Conservation (phyloP, 1,140 invertebrate species). For the Bombus sibiricus region DNA sequence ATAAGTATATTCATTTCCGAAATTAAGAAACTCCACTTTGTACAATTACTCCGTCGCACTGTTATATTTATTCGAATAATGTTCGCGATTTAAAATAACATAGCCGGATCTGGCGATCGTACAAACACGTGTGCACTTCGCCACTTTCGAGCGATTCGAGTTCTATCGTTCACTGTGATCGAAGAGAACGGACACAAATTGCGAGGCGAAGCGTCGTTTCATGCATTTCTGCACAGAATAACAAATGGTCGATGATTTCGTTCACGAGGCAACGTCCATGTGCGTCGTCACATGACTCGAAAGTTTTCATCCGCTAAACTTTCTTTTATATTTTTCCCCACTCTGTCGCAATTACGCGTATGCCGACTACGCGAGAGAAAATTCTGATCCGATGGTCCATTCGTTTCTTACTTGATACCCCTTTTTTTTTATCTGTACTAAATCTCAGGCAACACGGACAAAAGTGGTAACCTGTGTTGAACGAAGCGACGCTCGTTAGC, state of each 20-base stretch:
- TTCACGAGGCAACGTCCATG: not conserved
- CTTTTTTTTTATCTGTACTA: slow-evolving; percentile 2
- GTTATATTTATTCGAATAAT: not conserved
- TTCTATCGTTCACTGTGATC: not conserved
- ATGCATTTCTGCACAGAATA: not conserved
- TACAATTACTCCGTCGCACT: not conserved
- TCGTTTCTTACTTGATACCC: too few species aligned
- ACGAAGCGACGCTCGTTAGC: not conserved
- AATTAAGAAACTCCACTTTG: not conserved
- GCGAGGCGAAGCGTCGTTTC: not conserved
- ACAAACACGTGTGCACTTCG: not conserved
- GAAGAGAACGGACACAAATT: not conserved
- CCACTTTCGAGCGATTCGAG: not conserved
- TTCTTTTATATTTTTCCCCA: slow-evolving; percentile 66
- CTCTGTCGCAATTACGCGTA: not conserved
- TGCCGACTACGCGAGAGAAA: slow-evolving; percentile 6
- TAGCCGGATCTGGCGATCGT: not conserved
- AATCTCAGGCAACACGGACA: not conserved
- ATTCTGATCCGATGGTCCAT: not conserved
- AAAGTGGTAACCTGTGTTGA: not conserved
- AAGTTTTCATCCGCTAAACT: slow-evolving; percentile 35
- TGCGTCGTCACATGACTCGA: slow-evolving; percentile 20
- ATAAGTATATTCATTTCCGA: not conserved
- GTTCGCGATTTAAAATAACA: not conserved
- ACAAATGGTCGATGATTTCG: not conserved